These are phyloP conservation scores for Clivina fossor DNA, from an alignment of 2,888 invertebrate genomes.

Conservation along the genomic window DNA sequence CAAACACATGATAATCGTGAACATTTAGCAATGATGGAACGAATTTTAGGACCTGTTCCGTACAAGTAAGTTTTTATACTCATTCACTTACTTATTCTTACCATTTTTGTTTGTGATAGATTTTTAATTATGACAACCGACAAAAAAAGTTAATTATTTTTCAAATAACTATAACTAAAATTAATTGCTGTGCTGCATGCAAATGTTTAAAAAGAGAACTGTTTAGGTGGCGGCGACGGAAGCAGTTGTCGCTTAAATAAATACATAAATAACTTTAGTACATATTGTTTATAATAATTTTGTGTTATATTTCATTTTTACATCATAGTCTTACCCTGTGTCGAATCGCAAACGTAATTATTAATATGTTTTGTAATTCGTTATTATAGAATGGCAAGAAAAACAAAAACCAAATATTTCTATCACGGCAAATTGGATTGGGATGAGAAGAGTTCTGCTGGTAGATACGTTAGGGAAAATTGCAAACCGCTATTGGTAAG, in stretches of 20 bases:
- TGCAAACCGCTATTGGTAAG: constrained; percentile 93
- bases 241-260: too few relatives aligned
- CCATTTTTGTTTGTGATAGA: too few relatives aligned
- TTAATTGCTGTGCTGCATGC: not conserved
- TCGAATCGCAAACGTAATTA: not conserved
- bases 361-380: constrained; percentile 23
- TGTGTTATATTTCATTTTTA: too few relatives aligned
- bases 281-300: too few relatives aligned
- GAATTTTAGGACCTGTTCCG: constrained; percentile 95
- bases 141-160: too few relatives aligned
- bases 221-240: too few relatives aligned
- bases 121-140: too few relatives aligned
- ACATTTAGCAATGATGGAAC: constrained; percentile 99
- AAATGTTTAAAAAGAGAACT: too few relatives aligned
- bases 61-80: constrained; percentile 68
- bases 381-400: constrained; percentile 75
- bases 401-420: constrained; percentile 97
- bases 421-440: constrained; percentile 97
- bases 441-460: constrained; percentile 96
- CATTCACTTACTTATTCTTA: constrained; percentile 30
- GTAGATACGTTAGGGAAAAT: constrained; percentile 96
- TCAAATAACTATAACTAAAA: too few relatives aligned
- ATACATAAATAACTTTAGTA: too few relatives aligned
- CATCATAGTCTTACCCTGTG: not conserved
- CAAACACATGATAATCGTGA: constrained; percentile 99